A percentile compares a stretch with the other conserved stretches of the same genome.
Evolutionary conservation across 2,888 invertebrate species (phyloP).

Genomic region (Philonicus albiceps): DNA sequence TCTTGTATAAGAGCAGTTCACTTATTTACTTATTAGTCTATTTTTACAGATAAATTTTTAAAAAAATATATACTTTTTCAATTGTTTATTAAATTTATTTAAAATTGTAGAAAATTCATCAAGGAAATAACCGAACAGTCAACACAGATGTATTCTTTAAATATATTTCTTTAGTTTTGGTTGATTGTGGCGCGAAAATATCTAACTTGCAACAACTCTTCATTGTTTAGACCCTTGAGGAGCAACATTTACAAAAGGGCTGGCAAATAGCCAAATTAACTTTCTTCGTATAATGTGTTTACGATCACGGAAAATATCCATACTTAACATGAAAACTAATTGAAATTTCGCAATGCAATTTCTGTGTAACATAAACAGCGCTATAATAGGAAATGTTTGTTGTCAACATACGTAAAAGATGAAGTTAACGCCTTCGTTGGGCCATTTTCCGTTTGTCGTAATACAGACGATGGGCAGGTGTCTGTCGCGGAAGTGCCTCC

Average conservation of each 20-base stretch:
- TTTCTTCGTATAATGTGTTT: background rate
- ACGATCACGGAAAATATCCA: background rate
- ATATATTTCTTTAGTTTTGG: no score
- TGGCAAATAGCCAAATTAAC: background rate
- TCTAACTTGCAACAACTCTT: background rate
- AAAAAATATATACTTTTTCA: no score
- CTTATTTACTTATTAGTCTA: no score
- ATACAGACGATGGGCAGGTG: background rate
- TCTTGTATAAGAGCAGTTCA: no score
- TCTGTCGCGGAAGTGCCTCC: background rate
- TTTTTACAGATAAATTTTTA: no score
- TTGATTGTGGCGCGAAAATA: no score
- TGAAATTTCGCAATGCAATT: background rate
- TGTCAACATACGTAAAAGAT: background rate
- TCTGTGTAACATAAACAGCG: background rate
- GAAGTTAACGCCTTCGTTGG: background rate
- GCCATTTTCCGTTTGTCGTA: background rate
- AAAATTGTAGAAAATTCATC: no score
- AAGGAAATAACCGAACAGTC: no score
- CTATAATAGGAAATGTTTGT: background rate
- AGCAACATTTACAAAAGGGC: background rate
- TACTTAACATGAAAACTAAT: background rate
- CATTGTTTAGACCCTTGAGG: background rate
- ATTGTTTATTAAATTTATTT: no score
- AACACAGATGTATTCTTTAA: no score